Conservation (phyloP, 1,140 invertebrate species). For the Drosophila suzukii region DNA sequence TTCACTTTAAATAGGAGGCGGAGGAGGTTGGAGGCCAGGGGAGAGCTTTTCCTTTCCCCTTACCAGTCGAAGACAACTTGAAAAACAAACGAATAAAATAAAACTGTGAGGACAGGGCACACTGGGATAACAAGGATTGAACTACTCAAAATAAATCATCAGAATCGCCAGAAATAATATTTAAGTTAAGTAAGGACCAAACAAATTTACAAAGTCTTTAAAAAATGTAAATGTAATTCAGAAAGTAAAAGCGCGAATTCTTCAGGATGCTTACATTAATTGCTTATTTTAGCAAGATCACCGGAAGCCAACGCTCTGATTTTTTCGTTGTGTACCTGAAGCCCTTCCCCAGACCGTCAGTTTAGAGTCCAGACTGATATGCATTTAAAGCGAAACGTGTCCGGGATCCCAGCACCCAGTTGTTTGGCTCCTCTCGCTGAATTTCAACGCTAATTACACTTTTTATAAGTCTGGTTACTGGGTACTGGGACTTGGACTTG, state of each 20-base stretch:
- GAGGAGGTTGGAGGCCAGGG: not conserved
- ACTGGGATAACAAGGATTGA: not conserved
- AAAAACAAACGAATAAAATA: slow-evolving; percentile 18
- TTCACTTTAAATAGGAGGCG: slow-evolving; percentile 70
- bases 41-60: not conserved
- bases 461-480: slow-evolving; percentile 65
- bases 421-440: slow-evolving; percentile 52
- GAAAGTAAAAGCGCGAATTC: not conserved
- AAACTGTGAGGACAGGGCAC: not conserved
- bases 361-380: slow-evolving; percentile 60
- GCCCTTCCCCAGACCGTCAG: slow-evolving; percentile 18
- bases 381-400: slow-evolving; percentile 81
- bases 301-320: no score
- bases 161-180: no score
- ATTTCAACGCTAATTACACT: slow-evolving; percentile 80
- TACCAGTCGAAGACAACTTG: slow-evolving; percentile 4
- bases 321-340: slow-evolving; percentile 1
- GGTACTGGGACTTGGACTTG: not conserved
- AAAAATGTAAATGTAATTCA: no score
- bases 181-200: not conserved
- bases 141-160: no score
- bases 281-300: not conserved
- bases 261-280: no score
- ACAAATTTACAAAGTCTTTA: not conserved
- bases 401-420: slow-evolving; percentile 36